phyloP scores from a whole-genome alignment of 2,797 vertebrate genomes.

The Dendrocincla tyrannina region DNA sequence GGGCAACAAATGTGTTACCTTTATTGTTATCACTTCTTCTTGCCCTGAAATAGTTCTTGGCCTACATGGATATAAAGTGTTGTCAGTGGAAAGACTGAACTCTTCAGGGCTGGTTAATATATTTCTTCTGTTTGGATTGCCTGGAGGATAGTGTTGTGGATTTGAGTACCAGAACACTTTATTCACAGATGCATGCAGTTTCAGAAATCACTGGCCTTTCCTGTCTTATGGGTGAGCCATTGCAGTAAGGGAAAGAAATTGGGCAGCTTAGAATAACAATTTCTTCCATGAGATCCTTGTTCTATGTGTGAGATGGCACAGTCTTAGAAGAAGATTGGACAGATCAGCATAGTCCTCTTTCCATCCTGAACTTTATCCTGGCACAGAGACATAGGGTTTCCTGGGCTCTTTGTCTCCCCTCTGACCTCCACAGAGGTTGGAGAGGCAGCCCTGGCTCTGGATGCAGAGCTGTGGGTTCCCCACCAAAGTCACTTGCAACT shows the following conservation, averaged over 20 bases:
- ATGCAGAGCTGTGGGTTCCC: neutral
- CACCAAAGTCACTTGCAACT: neutral
- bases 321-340: neutral
- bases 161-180: neutral
- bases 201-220: neutral
- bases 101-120: neutral
- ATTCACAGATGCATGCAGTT: neutral
- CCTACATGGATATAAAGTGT: neutral
- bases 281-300: neutral
- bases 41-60: neutral
- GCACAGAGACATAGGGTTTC: neutral
- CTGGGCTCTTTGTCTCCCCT: neutral
- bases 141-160: neutral
- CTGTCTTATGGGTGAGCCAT: neutral
- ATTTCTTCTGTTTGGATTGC: neutral
- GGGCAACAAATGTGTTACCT: neutral
- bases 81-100: neutral
- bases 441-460: neutral
- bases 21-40: neutral
- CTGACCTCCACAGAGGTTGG: fast-evolving
- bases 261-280: fast-evolving
- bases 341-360: neutral
- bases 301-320: fast-evolving
- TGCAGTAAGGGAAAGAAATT: neutral
- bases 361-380: neutral